A percentile compares a stretch with the other conserved stretches of the same genome.
Conservation (phyloP, 23 tunicate genomes). For the Corella eumyota region DNA sequence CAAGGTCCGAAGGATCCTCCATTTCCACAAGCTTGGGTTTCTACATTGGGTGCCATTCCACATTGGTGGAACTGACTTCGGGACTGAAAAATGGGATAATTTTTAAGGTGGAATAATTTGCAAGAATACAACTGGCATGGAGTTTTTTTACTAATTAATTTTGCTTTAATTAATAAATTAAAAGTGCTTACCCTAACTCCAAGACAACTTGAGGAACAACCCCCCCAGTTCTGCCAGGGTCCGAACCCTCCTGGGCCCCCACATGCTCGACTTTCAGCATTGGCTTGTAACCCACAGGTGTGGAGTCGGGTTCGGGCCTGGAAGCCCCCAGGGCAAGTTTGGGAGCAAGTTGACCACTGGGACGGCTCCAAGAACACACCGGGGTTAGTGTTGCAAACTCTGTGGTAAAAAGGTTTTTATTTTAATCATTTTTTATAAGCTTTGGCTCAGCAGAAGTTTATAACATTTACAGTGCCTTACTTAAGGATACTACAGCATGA, state of each 20-base stretch:
- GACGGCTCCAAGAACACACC: constrained; percentile 39
- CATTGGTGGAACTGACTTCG: constrained; percentile 67
- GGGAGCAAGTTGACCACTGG: constrained; percentile 76
- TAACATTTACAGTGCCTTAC: no score
- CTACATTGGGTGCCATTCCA: constrained; percentile 19
- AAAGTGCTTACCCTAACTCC: constrained; percentile 36
- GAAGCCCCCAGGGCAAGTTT: constrained; percentile 82
- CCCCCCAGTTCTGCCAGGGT: constrained; percentile 64
- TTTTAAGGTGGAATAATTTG: neutral
- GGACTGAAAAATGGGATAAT: constrained; percentile 2
- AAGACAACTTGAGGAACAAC: constrained; percentile 71
- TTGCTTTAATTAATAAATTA: neutral
- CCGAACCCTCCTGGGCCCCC: constrained; percentile 67
- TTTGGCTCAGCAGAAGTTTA: no score
- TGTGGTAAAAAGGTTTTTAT: no score
- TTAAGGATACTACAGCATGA: no score
- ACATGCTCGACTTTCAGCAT: constrained; percentile 52
- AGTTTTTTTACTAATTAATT: neutral
- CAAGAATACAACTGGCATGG: neutral
- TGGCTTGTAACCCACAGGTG: constrained; percentile 44
- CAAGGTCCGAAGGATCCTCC: constrained; percentile 61
- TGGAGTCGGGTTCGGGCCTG: constrained; percentile 39
- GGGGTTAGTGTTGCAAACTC: constrained; percentile 59
- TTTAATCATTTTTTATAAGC: no score
- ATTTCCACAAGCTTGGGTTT: constrained; percentile 52